Conservation (phyloP, 2,113 vertebrate genomes). For the Opisthocomus hoazin region DNA sequence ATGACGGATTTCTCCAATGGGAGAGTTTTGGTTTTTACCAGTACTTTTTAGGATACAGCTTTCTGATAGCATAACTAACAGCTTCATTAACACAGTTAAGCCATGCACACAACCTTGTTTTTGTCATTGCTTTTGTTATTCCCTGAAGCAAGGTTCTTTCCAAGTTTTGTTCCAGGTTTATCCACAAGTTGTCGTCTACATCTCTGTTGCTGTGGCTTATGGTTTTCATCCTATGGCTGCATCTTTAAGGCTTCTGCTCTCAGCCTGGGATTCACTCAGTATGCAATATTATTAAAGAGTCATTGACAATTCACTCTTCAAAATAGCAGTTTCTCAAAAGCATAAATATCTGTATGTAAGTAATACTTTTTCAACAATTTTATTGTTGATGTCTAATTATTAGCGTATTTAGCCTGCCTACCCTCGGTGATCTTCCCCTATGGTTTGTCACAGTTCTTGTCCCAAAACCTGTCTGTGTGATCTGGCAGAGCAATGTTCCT, state of each 20-base stretch:
- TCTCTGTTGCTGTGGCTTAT: background rate
- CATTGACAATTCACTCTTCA: background rate
- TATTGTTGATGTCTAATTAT: background rate
- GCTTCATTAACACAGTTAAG: background rate
- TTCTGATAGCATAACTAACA: background rate
- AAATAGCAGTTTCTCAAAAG: background rate
- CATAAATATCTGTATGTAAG: background rate
- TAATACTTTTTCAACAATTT: background rate
- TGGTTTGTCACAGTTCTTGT: background rate
- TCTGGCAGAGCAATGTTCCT: background rate
- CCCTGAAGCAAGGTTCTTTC: background rate
- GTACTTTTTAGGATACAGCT: background rate
- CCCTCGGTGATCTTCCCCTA: background rate
- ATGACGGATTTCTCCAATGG: background rate
- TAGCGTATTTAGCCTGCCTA: background rate
- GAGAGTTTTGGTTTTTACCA: background rate
- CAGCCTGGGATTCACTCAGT: background rate
- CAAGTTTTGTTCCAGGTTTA: background rate
- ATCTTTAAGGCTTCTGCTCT: background rate
- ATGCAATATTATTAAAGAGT: background rate
- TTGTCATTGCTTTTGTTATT: slow-evolving; percentile 2
- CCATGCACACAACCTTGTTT: background rate
- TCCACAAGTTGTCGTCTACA: background rate
- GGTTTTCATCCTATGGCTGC: background rate
- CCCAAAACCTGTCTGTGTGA: background rate